phyloP scores from a whole-genome alignment of 35 echinoderm and acorn worm species.

The Acanthaster planci region DNA sequence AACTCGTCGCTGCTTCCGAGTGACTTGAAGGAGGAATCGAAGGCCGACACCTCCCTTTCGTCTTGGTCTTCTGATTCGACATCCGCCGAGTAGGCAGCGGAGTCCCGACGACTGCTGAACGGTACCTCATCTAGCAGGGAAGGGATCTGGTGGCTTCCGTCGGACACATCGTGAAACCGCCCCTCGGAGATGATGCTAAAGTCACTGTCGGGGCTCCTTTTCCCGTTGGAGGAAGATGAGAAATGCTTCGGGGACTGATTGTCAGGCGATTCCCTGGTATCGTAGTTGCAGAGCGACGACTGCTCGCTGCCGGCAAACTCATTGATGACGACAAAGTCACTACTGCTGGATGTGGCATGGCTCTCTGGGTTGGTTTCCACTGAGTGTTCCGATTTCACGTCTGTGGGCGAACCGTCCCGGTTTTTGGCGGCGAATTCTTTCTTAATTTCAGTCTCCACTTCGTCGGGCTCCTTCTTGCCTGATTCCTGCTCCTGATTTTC shows the following conservation, averaged over 20 bases:
- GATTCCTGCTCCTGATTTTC: neutral
- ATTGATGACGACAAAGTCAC: constrained; percentile 99
- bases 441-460: neutral
- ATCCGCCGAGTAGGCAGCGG: constrained; percentile 90
- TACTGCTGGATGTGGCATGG: constrained; percentile 55
- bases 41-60: constrained; percentile 37
- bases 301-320: constrained; percentile 83
- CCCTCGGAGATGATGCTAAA: constrained; percentile 94
- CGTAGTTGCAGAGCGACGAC: constrained; percentile 75
- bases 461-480: constrained; percentile 34
- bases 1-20: constrained; percentile 44
- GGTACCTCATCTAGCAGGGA: constrained; percentile 55
- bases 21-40: constrained; percentile 58
- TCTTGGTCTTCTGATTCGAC: constrained; percentile 93
- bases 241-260: constrained; percentile 90
- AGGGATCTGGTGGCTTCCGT: constrained; percentile 53
- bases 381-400: constrained; percentile 74
- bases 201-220: constrained; percentile 97
- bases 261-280: constrained; percentile 80
- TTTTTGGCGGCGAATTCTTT: constrained; percentile 23
- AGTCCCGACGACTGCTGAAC: constrained; percentile 62
- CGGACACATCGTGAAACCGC: constrained; percentile 81
- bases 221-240: constrained; percentile 89
- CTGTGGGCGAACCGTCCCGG: constrained; percentile 23
- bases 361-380: constrained; percentile 45